Evolutionary conservation across 2,797 vertebrate genomes (phyloP).

Genomic region (Ficedula albicollis): DNA sequence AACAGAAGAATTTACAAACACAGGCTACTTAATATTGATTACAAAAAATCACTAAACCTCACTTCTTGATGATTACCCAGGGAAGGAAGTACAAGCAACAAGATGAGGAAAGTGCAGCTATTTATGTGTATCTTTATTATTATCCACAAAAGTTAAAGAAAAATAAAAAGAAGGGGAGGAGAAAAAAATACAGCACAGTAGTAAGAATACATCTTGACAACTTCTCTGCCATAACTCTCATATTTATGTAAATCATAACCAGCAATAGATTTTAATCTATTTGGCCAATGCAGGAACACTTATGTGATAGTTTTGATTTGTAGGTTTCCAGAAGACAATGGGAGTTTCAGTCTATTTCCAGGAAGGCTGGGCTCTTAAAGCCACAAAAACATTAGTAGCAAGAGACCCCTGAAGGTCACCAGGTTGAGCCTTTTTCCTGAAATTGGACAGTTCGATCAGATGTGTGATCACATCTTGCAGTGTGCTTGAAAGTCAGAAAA

Average conservation of each 20-base stretch:
- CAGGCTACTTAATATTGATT: fast-evolving
- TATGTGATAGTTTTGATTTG: not conserved
- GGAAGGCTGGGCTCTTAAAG: not conserved
- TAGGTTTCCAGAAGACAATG: not conserved
- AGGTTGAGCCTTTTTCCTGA: not conserved
- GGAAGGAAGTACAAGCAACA: not conserved
- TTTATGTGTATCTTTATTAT: not conserved
- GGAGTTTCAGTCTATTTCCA: not conserved
- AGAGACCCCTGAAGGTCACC: fast-evolving
- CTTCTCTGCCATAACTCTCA: not conserved
- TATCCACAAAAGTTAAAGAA: not conserved
- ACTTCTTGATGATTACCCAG: not conserved
- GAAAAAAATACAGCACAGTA: not conserved
- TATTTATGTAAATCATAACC: not conserved
- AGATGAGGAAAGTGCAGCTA: not conserved
- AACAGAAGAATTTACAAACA: not conserved
- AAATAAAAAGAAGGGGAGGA: fast-evolving
- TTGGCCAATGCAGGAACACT: not conserved
- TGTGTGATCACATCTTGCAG: not conserved
- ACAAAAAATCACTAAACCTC: not conserved
- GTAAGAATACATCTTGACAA: not conserved
- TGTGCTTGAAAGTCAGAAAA: not conserved
- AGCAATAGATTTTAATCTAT: not conserved
- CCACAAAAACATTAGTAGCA: not conserved
- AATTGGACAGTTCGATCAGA: not conserved